phyloP scores from a whole-genome alignment of 2,888 invertebrate genomes.

The Ctenicera cuprea region DNA sequence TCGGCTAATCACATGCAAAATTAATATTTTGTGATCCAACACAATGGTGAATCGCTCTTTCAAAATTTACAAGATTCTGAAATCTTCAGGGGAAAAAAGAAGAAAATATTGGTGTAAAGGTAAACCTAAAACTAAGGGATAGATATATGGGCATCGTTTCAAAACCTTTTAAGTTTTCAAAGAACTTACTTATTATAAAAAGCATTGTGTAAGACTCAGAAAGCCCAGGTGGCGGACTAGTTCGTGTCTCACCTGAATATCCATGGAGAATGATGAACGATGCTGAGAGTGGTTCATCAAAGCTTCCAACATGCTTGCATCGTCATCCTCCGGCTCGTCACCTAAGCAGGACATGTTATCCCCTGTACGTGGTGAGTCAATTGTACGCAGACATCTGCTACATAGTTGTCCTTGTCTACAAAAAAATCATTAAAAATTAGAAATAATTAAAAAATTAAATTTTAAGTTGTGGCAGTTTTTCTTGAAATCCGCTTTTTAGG shows the following conservation, averaged over 20 bases:
- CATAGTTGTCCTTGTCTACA: conserved; percentile 88
- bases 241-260: conserved; percentile 69
- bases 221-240: too few relatives aligned
- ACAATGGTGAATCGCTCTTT: neutral
- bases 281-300: conserved; percentile 63
- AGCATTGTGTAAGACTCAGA: conserved; percentile 62
- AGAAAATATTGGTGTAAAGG: neutral
- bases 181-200: neutral
- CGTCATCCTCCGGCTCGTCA: conserved; percentile 82
- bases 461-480: too few relatives aligned
- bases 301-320: conserved; percentile 78
- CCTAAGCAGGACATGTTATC: conserved; percentile 80
- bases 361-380: conserved; percentile 73
- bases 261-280: conserved; percentile 68
- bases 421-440: conserved; percentile 55
- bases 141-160: too few relatives aligned
- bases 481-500: too few relatives aligned
- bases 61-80: conserved; percentile 27
- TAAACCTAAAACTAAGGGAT: neutral
- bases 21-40: neutral
- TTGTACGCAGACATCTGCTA: conserved; percentile 84
- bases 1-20: conserved; percentile 35
- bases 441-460: conserved; percentile 17
- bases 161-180: neutral
- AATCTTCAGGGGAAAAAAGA: neutral